Evolutionary conservation across 1,140 invertebrate genomes (phyloP).

Genomic region (Leptoteleia sp.): DNA sequence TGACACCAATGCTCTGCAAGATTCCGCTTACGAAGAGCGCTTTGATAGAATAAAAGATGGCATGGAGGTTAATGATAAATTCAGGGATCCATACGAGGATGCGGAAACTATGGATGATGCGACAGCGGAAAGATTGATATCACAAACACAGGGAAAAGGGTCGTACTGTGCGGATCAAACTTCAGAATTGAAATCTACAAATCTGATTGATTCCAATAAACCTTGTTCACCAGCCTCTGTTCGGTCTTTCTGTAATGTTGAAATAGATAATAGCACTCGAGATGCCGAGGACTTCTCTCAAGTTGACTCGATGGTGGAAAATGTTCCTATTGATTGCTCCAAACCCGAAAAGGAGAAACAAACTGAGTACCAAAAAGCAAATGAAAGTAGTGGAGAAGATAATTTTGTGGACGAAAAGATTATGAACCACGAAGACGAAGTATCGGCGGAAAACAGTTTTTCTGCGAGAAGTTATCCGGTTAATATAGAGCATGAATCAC

Average conservation of each 20-base stretch:
- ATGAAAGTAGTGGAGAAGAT: neutral
- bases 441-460: constrained; percentile 24
- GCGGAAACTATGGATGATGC: constrained; percentile 39
- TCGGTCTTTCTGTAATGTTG: constrained; percentile 69
- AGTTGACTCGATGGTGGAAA: constrained; percentile 19
- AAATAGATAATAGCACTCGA: constrained; percentile 43
- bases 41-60: constrained; percentile 77
- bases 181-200: constrained; percentile 69
- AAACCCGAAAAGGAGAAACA: constrained; percentile 34
- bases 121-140: constrained; percentile 59
- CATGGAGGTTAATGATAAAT: constrained; percentile 70
- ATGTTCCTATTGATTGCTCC: constrained; percentile 57
- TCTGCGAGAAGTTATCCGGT: constrained; percentile 34
- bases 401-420: constrained; percentile 22
- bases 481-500: constrained; percentile 32
- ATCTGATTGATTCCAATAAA: constrained; percentile 59
- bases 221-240: constrained; percentile 72
- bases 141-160: constrained; percentile 35
- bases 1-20: constrained; percentile 69
- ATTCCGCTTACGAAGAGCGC: constrained; percentile 76
- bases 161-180: constrained; percentile 69
- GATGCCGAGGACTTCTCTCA: constrained; percentile 43
- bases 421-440: constrained; percentile 19
- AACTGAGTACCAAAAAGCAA: constrained; percentile 6
- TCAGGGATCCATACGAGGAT: constrained; percentile 53